Evolutionary conservation across 37 sponge, comb jelly and placozoan species (phyloP).

Genomic region (Crambe crambe): DNA sequence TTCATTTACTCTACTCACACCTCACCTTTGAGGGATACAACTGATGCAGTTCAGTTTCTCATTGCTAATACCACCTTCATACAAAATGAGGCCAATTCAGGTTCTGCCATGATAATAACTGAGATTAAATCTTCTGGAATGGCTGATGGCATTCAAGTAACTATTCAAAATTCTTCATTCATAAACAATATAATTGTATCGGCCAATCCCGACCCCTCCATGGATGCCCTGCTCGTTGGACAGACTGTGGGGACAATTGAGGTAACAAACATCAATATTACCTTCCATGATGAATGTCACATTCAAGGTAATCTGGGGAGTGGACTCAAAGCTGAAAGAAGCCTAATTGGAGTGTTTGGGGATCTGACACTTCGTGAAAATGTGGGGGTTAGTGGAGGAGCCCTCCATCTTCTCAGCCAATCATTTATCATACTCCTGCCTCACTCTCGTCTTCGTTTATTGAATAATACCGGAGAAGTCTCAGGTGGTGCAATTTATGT

Average conservation of each 20-base stretch:
- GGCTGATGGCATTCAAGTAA: conserved; percentile 7
- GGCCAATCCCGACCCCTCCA: neutral
- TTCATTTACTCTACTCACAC: neutral
- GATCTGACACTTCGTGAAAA: too few relatives aligned
- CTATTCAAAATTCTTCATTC: neutral
- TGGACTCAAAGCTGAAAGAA: too few relatives aligned
- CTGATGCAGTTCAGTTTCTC: conserved; percentile 7
- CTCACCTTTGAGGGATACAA: neutral
- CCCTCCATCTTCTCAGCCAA: too few relatives aligned
- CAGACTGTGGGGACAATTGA: conserved; percentile 3
- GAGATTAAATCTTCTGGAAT: conserved; percentile 10
- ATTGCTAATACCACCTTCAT: conserved; percentile 10
- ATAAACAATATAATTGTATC: neutral
- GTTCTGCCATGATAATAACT: neutral
- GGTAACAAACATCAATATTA: conserved; percentile 1
- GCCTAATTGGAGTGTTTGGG: too few relatives aligned
- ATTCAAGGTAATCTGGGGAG: too few relatives aligned
- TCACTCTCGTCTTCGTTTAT: too few relatives aligned
- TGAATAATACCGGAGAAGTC: too few relatives aligned
- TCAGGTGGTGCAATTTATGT: too few relatives aligned
- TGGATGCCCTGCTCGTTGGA: neutral
- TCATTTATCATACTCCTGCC: too few relatives aligned
- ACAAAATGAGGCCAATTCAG: neutral
- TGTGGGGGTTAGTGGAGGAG: too few relatives aligned
- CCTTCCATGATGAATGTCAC: too few relatives aligned